Percentiles rank a stretch among this genome's conserved stretches.
Conservation (phyloP, 2,888 invertebrate species). For the Adineta ricciae region DNA sequence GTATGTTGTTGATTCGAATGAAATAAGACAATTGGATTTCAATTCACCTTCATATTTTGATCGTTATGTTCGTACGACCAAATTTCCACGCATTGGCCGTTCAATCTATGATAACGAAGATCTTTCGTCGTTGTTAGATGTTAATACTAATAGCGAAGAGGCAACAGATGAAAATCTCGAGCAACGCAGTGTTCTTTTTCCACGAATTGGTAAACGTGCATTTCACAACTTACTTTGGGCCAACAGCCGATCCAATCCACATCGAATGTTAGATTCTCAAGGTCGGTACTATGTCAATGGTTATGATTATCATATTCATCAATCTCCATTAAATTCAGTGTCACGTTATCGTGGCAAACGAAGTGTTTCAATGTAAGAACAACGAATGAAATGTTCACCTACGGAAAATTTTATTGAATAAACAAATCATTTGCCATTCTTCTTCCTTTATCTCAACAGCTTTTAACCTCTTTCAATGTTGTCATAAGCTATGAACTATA, state of each 20-base stretch:
- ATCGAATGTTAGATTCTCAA: background rate
- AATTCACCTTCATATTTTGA: background rate
- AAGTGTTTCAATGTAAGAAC: background rate
- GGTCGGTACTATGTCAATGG: background rate
- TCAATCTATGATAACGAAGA: background rate
- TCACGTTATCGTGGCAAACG: background rate
- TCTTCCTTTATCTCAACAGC: too few relatives aligned
- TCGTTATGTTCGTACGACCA: background rate
- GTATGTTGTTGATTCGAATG: background rate
- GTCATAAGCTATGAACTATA: too few relatives aligned
- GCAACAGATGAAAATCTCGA: background rate
- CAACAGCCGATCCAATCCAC: background rate
- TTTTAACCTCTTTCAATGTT: too few relatives aligned
- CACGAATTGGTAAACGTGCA: conserved; percentile 20
- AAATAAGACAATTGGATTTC: background rate
- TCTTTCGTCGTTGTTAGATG: background rate
- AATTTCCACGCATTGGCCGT: conserved; percentile 14
- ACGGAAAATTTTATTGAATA: too few relatives aligned
- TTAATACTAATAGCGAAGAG: background rate
- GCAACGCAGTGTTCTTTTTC: conserved; percentile 3
- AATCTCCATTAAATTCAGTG: background rate
- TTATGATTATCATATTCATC: background rate
- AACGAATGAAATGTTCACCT: background rate
- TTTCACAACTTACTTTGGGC: background rate
- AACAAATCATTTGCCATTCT: too few relatives aligned